Evolutionary conservation across 2,797 vertebrate genomes (phyloP), one percentile per base, ranked within the genome.

Genomic region (Gymnodraco acuticeps): DNA sequence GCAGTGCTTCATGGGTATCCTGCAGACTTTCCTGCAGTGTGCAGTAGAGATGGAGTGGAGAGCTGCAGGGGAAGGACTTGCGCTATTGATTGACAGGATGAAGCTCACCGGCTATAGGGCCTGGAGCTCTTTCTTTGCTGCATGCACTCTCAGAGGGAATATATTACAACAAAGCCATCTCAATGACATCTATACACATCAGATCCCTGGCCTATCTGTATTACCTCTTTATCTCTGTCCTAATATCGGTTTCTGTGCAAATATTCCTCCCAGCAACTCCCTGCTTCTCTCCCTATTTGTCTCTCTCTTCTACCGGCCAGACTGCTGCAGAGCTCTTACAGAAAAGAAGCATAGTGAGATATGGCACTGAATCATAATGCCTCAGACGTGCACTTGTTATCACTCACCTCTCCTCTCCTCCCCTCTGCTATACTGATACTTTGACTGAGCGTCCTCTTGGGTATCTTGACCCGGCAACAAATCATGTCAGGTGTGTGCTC

Each of bases 331-430:
- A 87, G 91, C 89, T 87, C 80, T 84, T 78, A 75, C 70, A 81
- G 77, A 85, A 85, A 82, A 90, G 88, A 81, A 88, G 88, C 92
- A 80, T 91, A 92, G 89, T 89, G 92, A 91, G 91, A 92, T 87
- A 87, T 93, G 92, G 90, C 81, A 75, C 83, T 89, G 92, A 90
- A 92, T 94, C 83, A 84, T 88, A 92, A 94, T 93, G 87, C 69
- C 83, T 87, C 80, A 72, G 83, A 89, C 61, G 64, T 85, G 68
- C 81, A 72, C 78, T 88, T 23, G 23, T 23, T 82, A 88, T 90
- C 81, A 76, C 80, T 86, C 80, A 78, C 59, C 27, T 85, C 27
- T 1, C 80, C 73, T 76, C 78, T 65, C 71, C 65, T 73, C 65
- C 20, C 64, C 51, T 78, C 50, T 52, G 65, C 60, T 61, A 69